Evolutionary conservation across 1,140 invertebrate genomes (phyloP), one percentile per base, ranked within the genome.

Genomic region (Neomicropteryx cornuta): DNA sequence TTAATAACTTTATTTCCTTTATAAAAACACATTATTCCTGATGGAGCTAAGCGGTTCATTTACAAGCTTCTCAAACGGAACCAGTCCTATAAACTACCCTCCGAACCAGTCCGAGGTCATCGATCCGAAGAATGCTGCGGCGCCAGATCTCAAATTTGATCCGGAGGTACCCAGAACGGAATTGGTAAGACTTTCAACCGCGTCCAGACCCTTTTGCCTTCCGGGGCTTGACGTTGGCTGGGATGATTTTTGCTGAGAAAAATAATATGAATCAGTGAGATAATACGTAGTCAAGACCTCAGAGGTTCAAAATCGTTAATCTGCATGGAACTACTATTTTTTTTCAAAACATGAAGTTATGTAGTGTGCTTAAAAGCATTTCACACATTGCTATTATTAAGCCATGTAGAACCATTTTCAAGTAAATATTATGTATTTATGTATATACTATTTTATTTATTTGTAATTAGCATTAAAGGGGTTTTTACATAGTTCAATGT

Each of bases 31-130:
- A n/a, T n/a, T n/a, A n/a, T n/a, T n/a, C n/a, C n/a, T n/a, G n/a
- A n/a, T n/a, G n/a, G n/a, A n/a, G n/a, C n/a, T n/a, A n/a, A n/a
- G n/a, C n/a, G n/a, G n/a, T n/a, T n/a, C n/a, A n/a, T n/a, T n/a
- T n/a, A n/a, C n/a, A n/a, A n/a, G n/a, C n/a, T n/a, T n/a, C n/a
- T n/a, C n/a, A n/a, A n/a, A n/a, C n/a, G n/a, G n/a, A n/a, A n/a
- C n/a, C n/a, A n/a, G n/a, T n/a, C n/a, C n/a, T n/a, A n/a, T n/a
- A n/a, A n/a, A n/a, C n/a, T n/a, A n/a, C n/a, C 56, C 53, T 31
- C 60, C 61, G 42, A 85, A 85, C 81, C 82, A 84, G 53, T 84
- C 82, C 11, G 77, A 79, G 3, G 81, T 79, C 74, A 86, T 81
- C 2, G 76, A 78, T 19, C 79, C 81, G 51, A 85, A 84, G 58